Conservation (phyloP, 2,797 vertebrate species). For the Bryconaethiops microstoma region DNA sequence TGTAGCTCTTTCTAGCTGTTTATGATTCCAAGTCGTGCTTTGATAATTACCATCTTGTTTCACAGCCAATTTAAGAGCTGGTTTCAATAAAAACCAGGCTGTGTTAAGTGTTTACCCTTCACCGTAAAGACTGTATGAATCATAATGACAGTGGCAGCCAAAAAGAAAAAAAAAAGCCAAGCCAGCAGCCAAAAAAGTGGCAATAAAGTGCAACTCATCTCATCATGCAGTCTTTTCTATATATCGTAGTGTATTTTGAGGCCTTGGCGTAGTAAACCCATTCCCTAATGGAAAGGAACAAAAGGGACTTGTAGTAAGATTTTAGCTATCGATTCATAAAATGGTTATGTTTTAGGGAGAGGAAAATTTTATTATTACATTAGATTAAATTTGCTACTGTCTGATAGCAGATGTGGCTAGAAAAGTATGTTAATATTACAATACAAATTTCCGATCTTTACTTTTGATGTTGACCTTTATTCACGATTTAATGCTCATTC, state of each 20-base stretch:
- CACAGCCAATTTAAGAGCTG: constrained; percentile 76
- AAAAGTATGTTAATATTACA: too few species aligned
- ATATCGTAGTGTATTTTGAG: not conserved
- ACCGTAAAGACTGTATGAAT: constrained; percentile 69
- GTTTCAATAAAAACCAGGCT: constrained; percentile 75
- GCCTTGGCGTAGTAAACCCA: not conserved
- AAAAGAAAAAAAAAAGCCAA: constrained; percentile 2
- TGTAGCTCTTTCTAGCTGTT: constrained; percentile 64
- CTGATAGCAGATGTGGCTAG: too few species aligned
- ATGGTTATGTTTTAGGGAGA: too few species aligned
- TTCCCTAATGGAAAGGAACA: too few species aligned
- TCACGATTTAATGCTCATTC: too few species aligned
- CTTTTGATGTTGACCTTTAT: too few species aligned
- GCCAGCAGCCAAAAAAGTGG: not conserved
- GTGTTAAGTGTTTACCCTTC: constrained; percentile 66
- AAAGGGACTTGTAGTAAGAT: too few species aligned
- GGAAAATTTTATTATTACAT: too few species aligned
- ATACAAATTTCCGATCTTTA: too few species aligned
- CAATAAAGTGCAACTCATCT: constrained; percentile 29
- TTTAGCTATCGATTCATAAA: too few species aligned
- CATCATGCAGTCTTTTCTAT: not conserved
- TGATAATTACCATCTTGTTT: constrained; percentile 76
- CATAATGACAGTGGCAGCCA: constrained; percentile 60
- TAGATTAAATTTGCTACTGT: too few species aligned
- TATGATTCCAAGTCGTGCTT: constrained; percentile 74